Conservation (phyloP, 92 coral and sea anemone species). For the Pocillopora grandis region DNA sequence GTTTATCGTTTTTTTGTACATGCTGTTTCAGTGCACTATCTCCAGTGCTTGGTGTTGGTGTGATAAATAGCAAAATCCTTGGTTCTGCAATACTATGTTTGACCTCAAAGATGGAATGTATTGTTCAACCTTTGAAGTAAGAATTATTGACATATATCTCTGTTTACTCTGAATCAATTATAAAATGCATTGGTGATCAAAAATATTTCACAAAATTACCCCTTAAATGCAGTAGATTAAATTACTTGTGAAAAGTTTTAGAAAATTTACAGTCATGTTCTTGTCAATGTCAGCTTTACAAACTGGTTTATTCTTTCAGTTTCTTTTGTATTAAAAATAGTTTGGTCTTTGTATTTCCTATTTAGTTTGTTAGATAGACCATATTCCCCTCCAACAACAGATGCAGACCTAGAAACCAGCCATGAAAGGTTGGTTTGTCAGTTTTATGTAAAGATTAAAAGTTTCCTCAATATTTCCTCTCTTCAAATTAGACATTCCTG, state of each 20-base stretch:
- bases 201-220: neutral
- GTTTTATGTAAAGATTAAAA: too few relatives aligned
- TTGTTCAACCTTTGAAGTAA: constrained; percentile 69
- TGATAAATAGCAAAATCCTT: constrained; percentile 74
- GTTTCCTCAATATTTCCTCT: too few relatives aligned
- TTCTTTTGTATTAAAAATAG: neutral
- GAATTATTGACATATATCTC: neutral
- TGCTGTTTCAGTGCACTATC: constrained; percentile 58
- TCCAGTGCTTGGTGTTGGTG: constrained; percentile 80
- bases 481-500: too few relatives aligned
- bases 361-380: constrained; percentile 40
- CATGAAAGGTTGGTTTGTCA: constrained; percentile 21
- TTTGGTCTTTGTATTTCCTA: neutral
- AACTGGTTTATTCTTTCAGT: neutral
- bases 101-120: constrained; percentile 85
- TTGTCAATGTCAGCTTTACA: neutral
- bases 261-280: too few relatives aligned
- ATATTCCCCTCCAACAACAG: constrained; percentile 24
- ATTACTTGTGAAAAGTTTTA: too few relatives aligned
- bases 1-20: too few relatives aligned
- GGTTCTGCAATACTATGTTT: constrained; percentile 80
- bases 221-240: neutral
- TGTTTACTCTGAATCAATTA: neutral
- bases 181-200: neutral
- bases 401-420: constrained; percentile 22